These are phyloP conservation scores for Silurus aristotelis DNA, from an alignment of 2,797 vertebrate genomes.

Conservation along the genomic window DNA sequence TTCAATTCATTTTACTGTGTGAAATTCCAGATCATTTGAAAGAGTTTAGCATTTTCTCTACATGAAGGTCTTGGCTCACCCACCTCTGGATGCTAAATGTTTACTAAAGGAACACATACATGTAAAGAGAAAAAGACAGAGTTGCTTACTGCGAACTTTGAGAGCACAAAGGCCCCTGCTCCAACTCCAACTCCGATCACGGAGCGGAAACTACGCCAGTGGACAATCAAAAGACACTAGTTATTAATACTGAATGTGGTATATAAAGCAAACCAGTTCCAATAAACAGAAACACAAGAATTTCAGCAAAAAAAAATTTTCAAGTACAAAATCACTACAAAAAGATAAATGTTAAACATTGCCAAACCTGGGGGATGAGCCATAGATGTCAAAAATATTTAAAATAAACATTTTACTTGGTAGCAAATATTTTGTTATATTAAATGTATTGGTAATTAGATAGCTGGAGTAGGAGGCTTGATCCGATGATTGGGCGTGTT, in stretches of 20 bases:
- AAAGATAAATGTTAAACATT: not conserved
- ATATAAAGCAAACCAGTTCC: not conserved
- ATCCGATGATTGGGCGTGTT: not conserved
- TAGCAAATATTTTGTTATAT: too few relatives aligned
- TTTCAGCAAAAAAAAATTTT: not conserved
- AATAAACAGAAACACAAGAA: not conserved
- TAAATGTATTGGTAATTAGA: not conserved
- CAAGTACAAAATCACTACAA: not conserved
- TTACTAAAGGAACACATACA: not conserved
- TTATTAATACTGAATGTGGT: not conserved
- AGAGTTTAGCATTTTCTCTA: not conserved
- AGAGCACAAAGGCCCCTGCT: conserved; percentile 85
- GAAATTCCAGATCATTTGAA: not conserved
- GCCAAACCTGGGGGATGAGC: not conserved
- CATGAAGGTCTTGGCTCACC: not conserved
- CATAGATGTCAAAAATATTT: too few relatives aligned
- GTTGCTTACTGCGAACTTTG: conserved; percentile 83
- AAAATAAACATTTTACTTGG: too few relatives aligned
- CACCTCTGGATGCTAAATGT: not conserved
- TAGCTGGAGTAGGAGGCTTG: not conserved
- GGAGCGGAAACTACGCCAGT: conserved; percentile 78
- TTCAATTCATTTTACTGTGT: not conserved
- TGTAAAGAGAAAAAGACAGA: not conserved
- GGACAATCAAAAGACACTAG: not conserved
- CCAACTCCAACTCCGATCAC: conserved; percentile 89